phyloP scores from a whole-genome alignment of 2,888 invertebrate species.

The Sympetrum striolatum region DNA sequence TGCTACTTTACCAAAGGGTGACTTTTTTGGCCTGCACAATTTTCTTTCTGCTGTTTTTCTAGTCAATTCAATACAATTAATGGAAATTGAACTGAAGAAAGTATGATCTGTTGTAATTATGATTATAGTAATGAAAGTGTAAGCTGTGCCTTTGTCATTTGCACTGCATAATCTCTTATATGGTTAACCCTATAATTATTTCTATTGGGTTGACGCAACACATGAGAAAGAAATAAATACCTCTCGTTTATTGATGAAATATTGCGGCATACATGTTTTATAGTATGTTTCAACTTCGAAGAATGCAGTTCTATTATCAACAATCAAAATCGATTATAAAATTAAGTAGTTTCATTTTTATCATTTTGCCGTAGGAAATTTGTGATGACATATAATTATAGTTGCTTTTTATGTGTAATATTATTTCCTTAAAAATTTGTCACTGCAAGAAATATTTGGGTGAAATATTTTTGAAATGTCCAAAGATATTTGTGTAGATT shows the following conservation, averaged over 20 bases:
- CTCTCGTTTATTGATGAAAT: conserved; percentile 32
- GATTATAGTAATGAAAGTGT: conserved; percentile 32
- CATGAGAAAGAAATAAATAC: neutral
- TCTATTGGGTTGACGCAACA: too few species aligned
- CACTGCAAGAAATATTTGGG: neutral
- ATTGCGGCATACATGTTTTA: conserved; percentile 28
- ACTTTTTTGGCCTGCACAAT: conserved; percentile 41
- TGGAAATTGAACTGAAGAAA: conserved; percentile 24
- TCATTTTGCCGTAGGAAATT: neutral
- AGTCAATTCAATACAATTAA: conserved; percentile 18
- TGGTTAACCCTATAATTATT: too few species aligned
- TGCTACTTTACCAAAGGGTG: conserved; percentile 36
- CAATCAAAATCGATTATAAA: conserved; percentile 16
- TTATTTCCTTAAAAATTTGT: neutral
- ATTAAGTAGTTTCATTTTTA: neutral
- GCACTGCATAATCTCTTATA: conserved; percentile 8
- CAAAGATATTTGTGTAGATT: neutral
- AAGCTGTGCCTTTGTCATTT: conserved; percentile 42
- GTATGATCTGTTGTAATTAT: conserved; percentile 3
- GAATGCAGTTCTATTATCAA: conserved; percentile 12
- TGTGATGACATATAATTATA: neutral
- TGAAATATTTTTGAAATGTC: neutral
- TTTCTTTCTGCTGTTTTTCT: conserved; percentile 35
- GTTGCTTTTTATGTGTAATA: neutral
- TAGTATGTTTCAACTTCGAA: conserved; percentile 17